Evolutionary conservation across 1,140 invertebrate genomes (phyloP), one percentile per base, ranked within the genome.

Genomic region (Helicoverpa zea): DNA sequence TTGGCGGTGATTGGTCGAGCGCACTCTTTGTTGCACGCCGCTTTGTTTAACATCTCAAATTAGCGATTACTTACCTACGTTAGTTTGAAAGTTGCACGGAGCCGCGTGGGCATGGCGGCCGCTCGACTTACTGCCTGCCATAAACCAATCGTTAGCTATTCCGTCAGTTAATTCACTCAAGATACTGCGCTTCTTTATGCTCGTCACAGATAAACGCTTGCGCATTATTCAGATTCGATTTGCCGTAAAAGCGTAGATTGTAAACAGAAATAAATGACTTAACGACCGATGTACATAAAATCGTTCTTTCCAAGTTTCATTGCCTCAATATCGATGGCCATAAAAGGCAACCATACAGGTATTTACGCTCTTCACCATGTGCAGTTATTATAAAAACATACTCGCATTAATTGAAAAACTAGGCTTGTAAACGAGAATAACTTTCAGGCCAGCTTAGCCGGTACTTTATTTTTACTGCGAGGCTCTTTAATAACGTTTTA

Each of bases 21-120:
- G 66, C 73, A 82, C 83, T 85, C 89, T 91, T 91, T 91, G 87
- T 90, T 90, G 83, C 59, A 84, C 85, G 86, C 87, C 86, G 84
- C 86, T 89, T 89, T 90, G 87, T 90, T 90, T 87, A 90, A 86
- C 83, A 84, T 84, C 85, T 88, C 80, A 88, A 90, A 92, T 93
- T 92, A 91, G 88, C 89, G 88, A 85, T 89, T 85, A 86, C 87
- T 78, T 43, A 52, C 75, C 68, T 52, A 52, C 47, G 66, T 72
- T 72, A 30, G 61, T 77, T 77, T 66, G 75, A 85, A 66, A 77
- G 81, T 89, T 88, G 70, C 52, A 66, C 70, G 58, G 49, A 78
- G 68, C 64, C 73, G 47, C 61, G 61, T 64, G 61, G 75, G 75
- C 75, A 12, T 30, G 23, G 64, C 43, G 64, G 35, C 4, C 35